These are phyloP conservation scores for Garra rufa DNA, from an alignment of 2,113 vertebrate genomes.

Conservation along the genomic window DNA sequence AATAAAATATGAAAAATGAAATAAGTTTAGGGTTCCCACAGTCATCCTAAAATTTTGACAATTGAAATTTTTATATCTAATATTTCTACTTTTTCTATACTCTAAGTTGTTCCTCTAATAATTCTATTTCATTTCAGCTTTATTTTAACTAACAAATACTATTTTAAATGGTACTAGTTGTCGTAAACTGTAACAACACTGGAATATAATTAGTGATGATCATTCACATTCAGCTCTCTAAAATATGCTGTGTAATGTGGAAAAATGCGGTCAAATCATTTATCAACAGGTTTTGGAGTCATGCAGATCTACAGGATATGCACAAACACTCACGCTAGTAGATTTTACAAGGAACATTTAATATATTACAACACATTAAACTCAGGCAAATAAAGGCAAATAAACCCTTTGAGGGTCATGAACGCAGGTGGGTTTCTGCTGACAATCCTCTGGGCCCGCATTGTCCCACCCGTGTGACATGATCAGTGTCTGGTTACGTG, in stretches of 20 bases:
- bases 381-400: background rate
- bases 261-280: background rate
- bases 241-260: background rate
- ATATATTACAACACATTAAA: constrained; percentile 36
- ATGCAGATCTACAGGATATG: background rate
- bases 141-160: too few relatives aligned
- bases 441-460: too few relatives aligned
- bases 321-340: background rate
- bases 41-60: background rate
- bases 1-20: background rate
- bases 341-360: background rate
- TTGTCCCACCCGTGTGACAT: background rate
- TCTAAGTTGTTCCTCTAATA: too few relatives aligned
- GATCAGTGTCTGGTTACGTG: background rate
- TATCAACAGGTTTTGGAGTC: too few relatives aligned
- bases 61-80: too few relatives aligned
- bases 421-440: background rate
- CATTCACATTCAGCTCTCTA: too few relatives aligned
- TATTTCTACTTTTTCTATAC: too few relatives aligned
- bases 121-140: too few relatives aligned
- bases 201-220: too few relatives aligned
- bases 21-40: background rate
- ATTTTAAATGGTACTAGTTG: background rate
- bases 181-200: too few relatives aligned
- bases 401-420: background rate